Evolutionary conservation across 1,140 invertebrate genomes (phyloP).

Genomic region (Anadara kagoshimensis): DNA sequence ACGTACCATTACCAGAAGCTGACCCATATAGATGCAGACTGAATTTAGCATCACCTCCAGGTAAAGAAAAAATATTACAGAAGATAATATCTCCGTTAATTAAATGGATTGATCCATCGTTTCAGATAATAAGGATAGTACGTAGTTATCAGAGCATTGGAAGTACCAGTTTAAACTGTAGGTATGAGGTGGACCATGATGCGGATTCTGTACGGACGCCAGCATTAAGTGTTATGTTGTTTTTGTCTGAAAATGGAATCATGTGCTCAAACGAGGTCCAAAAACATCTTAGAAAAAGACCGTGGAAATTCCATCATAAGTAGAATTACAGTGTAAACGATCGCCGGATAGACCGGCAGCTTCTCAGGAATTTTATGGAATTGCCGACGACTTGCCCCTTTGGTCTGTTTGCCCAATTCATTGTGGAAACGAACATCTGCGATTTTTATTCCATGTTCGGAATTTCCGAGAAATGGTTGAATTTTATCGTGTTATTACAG

Average conservation of each 20-base stretch:
- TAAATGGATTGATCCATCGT: constrained; percentile 41
- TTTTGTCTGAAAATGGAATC: constrained; percentile 46
- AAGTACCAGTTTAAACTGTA: neutral
- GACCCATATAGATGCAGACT: constrained; percentile 37
- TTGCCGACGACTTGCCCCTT: constrained; percentile 50
- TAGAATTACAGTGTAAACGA: constrained; percentile 48
- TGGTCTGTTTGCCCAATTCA: constrained; percentile 50
- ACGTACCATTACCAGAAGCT: neutral
- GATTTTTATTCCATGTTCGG: constrained; percentile 51
- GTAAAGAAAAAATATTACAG: constrained; percentile 27
- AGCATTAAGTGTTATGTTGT: constrained; percentile 51
- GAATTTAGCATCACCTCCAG: constrained; percentile 17
- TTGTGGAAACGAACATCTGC: constrained; percentile 37
- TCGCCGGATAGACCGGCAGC: constrained; percentile 31
- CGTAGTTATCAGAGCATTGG: constrained; percentile 6
- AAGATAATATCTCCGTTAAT: constrained; percentile 37
- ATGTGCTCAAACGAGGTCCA: constrained; percentile 25
- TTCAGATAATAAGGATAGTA: constrained; percentile 29
- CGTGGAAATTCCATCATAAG: constrained; percentile 59
- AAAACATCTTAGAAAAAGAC: constrained; percentile 28
- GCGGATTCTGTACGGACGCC: constrained; percentile 36
- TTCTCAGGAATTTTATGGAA: constrained; percentile 55
- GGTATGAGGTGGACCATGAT: constrained; percentile 12
- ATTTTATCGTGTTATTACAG: constrained; percentile 58
- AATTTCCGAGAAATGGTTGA: constrained; percentile 58